Base-by-base conservation (phyloP, 2,113 vertebrate genomes). In the Oncorhynchus gorbuscha region DNA sequence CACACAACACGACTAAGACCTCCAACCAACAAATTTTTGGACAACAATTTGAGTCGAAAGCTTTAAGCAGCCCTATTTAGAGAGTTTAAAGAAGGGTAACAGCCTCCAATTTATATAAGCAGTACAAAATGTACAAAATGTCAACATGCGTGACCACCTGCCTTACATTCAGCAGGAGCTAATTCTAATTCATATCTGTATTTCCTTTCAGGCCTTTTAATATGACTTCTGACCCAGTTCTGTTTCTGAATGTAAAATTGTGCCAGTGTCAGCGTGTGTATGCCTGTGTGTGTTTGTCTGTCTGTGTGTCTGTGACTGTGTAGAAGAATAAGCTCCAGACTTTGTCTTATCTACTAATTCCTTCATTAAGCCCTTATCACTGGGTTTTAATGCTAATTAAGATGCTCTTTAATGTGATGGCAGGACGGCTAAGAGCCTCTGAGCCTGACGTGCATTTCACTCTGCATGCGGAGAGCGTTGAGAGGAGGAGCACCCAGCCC, bases 381-480 rank as follows among this genome's bases (percentile, higher is more conserved):
- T 84, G 85, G 51, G 86, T 90, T 91, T 90, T 92, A 92, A 90
- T 92, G 91, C 89, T 91, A 93, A 93, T 93, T 92, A 92, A 91
- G 89, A 92, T 88, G 83, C 77, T 83, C 84, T 92, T 88, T 89
- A 91, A 91, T 89, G 89, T 90, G 90, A 91, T 70, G 75, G 78
- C 83, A 73, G 86, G 86, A 85, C 80, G 85, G 83, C 85, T 76
- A 75, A 85, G 79, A 72, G 81, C 83, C 84, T 83, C 39, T 67
- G 65, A 75, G 61, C 16, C 20, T 30, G n/a, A 9, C 84, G 83
- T 76, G 83, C 81, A 84, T 76, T 81, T 90, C 80, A 84, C 84
- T 91, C 77, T 74, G 72, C 79, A 78, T 91, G 77, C 74, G 74
- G 77, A 78, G 76, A 81, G 79, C 86, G 79, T n/a, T 5, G 71